Base-by-base conservation (phyloP, 2,888 invertebrate species). In the Pristionchus maxplancki region DNA sequence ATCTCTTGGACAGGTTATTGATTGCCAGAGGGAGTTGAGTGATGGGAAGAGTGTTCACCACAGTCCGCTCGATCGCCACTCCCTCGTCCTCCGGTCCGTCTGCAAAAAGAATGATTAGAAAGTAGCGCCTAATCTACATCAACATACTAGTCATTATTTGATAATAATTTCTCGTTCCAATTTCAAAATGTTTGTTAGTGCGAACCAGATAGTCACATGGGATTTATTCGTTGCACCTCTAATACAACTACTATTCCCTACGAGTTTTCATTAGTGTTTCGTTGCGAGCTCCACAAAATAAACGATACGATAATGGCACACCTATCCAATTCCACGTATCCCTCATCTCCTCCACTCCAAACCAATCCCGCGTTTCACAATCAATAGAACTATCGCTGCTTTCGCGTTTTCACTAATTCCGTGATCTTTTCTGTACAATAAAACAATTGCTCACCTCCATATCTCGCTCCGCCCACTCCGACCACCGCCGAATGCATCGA, bases 11-110 rank as follows among this genome's bases (percentile, higher is more conserved):
- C 24, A 92, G 88, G 31, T 90, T 89, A 44, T 90, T 64, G 20
- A 92, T 91, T 28, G 89, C 85, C 3, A 92, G 85, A 2, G 91
- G 71, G 17, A 90, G 82, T 31, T 89, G 88, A 17, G 89, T 84
- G 53, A 83, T 90, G n/a, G 78, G 64, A 6, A 83, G 48, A 9
- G 50, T 81, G 15, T 50, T 53, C 90, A 92, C 82, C 31, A 84
- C 62, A 3, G 87, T 85, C 44, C 90, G 78, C 82, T 92, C 92
- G 48, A 85, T 78, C 8, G 37, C 44, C 2, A 92, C 92, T 89
- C 92, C 93, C 64, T 90, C 89, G 58, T 93, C 92, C 64, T 90
- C 87, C 5, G n/a, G 9, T 40, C 44, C 89, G 20, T 88, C 86
- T 78, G 37, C 88, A 24, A 20, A 44, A 44, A 44, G 44, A 44